phyloP scores from a whole-genome alignment of 2,888 invertebrate species.

The Eupithecia abbreviata region DNA sequence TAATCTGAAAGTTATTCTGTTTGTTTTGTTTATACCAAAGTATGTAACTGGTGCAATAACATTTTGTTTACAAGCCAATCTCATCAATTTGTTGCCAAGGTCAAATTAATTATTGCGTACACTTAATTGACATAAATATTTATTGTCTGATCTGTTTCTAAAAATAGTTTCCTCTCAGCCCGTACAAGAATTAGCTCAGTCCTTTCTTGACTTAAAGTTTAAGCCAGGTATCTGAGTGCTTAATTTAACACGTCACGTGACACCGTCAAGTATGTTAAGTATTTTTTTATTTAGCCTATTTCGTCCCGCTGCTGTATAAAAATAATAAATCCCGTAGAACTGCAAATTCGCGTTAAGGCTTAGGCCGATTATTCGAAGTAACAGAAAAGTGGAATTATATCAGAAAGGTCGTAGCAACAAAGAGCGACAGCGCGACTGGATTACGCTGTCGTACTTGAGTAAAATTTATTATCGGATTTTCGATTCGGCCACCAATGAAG shows the following conservation, averaged over 20 bases:
- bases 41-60: not conserved
- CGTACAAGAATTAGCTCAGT: not conserved
- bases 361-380: conserved; percentile 76
- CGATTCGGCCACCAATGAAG: conserved; percentile 84
- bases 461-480: conserved; percentile 84
- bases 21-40: not conserved
- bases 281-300: too few relatives aligned
- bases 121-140: not conserved
- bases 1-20: not conserved
- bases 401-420: conserved; percentile 79
- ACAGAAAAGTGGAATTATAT: conserved; percentile 80
- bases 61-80: not conserved
- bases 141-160: too few relatives aligned
- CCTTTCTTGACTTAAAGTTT: not conserved
- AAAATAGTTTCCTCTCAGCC: not conserved
- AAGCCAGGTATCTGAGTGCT: not conserved
- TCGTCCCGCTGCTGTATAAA: conserved; percentile 1
- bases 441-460: conserved; percentile 83
- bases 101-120: not conserved
- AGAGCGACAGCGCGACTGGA: conserved; percentile 80
- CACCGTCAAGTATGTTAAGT: conserved; percentile 9
- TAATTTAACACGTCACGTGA: conserved; percentile 5
- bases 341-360: conserved; percentile 68
- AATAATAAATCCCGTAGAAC: conserved; percentile 61
- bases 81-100: not conserved